Base-by-base conservation (phyloP, 1,140 invertebrate genomes). In the Cyphomyrmex costatus region DNA sequence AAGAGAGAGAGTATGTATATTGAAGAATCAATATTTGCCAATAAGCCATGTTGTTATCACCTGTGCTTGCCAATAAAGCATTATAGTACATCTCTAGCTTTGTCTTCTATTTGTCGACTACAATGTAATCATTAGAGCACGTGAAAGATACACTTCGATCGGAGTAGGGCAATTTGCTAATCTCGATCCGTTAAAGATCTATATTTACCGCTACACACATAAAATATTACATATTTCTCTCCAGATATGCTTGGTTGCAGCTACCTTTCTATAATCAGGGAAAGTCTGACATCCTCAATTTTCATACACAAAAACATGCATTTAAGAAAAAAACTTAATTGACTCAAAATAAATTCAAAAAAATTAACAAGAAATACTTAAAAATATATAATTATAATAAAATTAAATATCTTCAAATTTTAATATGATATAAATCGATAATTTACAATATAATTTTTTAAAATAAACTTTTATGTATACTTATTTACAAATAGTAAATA, bases 211-310 rank as follows among this genome's bases (percentile, higher is more conserved):
- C 14, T 74, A 60, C 4, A n/a, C n/a, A n/a, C n/a, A 19, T 74
- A 60, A 82, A 46, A 24, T 60, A 21, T 12, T 46, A 49, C 30
- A 30, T 71, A n/a, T 83, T 58, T 83, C n/a, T 83, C 4, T 7
- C 19, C 19, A 83, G 68, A 83, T n/a, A 83, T 24, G 53, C 79
- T 83, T 83, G 53, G 53, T 4, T 49, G 68, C 79, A 49, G 2
- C 36, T 83, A 36, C 68, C 79, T 83, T 83, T 83, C 79, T 83
- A 83, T 14, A 10, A 83, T 36, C 2, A n/a, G 79, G 79, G 79
- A 83, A 83, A 83, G 79, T 83, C 30, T 33, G 53, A 82, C 53
- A 46, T 73, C 12, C 46, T 61, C 24, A 0, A 83, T 83, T 83
- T 83, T 73, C 12, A 74, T 24, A 7, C 8, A 49, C 14, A 73